Conservation (phyloP, 2,113 vertebrate genomes). For the Neopipo cinnamomea region DNA sequence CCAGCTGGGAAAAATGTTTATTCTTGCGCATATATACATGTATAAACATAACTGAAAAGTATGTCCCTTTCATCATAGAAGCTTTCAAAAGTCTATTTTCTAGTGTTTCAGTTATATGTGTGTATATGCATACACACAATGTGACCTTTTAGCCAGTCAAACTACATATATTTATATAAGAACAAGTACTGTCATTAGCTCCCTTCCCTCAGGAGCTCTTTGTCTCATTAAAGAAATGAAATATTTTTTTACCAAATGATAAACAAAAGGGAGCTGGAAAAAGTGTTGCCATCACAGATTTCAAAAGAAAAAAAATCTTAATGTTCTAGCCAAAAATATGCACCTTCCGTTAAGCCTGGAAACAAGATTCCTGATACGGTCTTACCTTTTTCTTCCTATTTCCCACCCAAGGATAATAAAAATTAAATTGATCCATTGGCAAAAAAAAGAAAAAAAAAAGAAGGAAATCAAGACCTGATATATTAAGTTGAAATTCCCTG, state of each 20-base stretch:
- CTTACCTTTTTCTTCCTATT: not conserved
- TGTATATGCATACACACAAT: not conserved
- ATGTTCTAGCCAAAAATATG: not conserved
- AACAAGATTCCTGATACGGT: not conserved
- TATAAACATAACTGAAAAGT: not conserved
- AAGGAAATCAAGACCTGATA: not conserved
- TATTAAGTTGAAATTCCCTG: not conserved
- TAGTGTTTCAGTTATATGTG: not conserved
- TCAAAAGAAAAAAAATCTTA: not conserved
- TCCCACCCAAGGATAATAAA: not conserved
- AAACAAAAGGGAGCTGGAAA: not conserved
- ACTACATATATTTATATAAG: not conserved
- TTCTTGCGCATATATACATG: not conserved
- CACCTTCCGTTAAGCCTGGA: not conserved
- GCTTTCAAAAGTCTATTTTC: not conserved
- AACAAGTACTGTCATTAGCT: not conserved
- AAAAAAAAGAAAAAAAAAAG: not conserved
- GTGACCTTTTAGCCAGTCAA: not conserved
- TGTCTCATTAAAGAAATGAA: not conserved
- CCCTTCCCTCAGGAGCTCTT: accelerated
- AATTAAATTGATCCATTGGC: not conserved
- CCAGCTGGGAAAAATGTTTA: not conserved
- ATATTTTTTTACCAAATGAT: not conserved
- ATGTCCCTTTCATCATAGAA: not conserved
- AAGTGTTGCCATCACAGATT: not conserved